These are phyloP conservation scores for Pachyrhynchus sulphureomaculatus DNA, from an alignment of 1,140 invertebrate genomes.

Conservation along the genomic window DNA sequence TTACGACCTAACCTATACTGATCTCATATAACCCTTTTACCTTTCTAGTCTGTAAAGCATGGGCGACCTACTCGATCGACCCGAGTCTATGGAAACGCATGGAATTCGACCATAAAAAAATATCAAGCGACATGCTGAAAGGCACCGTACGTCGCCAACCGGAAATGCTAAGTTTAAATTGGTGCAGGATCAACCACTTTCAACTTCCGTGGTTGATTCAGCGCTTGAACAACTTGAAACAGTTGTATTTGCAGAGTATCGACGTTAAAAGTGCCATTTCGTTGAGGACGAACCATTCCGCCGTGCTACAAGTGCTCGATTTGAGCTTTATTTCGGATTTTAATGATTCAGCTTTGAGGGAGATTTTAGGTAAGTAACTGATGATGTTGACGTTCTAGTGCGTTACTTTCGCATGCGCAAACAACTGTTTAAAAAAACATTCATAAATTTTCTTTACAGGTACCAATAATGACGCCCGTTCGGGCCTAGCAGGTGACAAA, in stretches of 20 bases:
- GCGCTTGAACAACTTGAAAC: conserved; percentile 77
- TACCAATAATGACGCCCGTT: conserved; percentile 80
- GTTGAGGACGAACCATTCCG: conserved; percentile 79
- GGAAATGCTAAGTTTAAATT: conserved; percentile 74
- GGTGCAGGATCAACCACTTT: conserved; percentile 80
- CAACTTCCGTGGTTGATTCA: conserved; percentile 87
- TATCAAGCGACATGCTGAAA: conserved; percentile 48
- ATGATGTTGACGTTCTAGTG: no score
- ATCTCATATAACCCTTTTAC: no score
- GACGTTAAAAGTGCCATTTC: conserved; percentile 78
- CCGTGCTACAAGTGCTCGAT: conserved; percentile 77
- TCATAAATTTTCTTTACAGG: conserved; percentile 53
- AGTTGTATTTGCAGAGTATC: conserved; percentile 78
- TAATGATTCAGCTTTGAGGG: conserved; percentile 77
- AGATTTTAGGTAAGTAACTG: conserved; percentile 61
- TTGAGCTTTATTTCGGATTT: conserved; percentile 79
- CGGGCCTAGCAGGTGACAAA: conserved; percentile 78
- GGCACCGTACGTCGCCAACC: conserved; percentile 85
- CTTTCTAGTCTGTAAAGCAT: conserved; percentile 77
- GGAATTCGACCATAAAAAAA: conserved; percentile 61
- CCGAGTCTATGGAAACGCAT: conserved; percentile 82
- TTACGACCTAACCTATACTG: no score
- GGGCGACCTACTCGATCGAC: conserved; percentile 77
- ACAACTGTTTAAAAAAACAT: no score
- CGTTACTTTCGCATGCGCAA: no score